Base-by-base conservation (phyloP, 2,113 vertebrate genomes). In the Pygoscelis antarcticus region DNA sequence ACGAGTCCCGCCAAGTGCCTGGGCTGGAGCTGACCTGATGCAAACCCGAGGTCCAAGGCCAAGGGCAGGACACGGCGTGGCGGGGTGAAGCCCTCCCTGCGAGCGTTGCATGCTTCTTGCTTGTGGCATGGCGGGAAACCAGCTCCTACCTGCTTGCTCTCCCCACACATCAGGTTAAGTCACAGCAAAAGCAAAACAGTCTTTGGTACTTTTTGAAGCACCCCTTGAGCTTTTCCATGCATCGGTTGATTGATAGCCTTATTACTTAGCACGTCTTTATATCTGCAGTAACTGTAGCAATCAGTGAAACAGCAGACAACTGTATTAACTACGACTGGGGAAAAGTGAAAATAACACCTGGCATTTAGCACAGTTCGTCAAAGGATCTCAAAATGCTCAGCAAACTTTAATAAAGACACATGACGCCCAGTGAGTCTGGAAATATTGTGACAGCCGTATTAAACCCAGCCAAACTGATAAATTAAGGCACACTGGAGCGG, bases 291-390 rank as follows among this genome's bases (percentile, higher is more conserved):
- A 82, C 61, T 36, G 85, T 44, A 80, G 83, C 86, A 83, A 90
- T 86, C 94, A 93, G 83, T 3, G 2, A 55, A 96, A 65, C 89
- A 77, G 91, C 72, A 92, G 89, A 95, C 44, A 66, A 91, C 89
- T 68, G 81, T 47, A 84, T 81, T 82, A 84, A 64, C 87, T 55
- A 26, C 1, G 38, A 8, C 77, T 77, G 69, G 80, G 65, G 72
- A 70, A 69, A 92, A 92, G 86, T 58, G 89, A 80, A 90, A 91
- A 75, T 78, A 82, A 87, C 93, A 68, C 87, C 96, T 95, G 83
- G 69, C 83, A 87, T 69, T 70, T 75, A 89, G 72, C 81, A 60
- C 87, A 75, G 77, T 58, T 93, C 7, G 5, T 70, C 79, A 84
- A 38, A 84, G 57, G 80, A 78, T 83, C 89, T 94, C 89, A 55